phyloP scores from a whole-genome alignment of 2,888 invertebrate genomes.

The Deilephila porcellus region DNA sequence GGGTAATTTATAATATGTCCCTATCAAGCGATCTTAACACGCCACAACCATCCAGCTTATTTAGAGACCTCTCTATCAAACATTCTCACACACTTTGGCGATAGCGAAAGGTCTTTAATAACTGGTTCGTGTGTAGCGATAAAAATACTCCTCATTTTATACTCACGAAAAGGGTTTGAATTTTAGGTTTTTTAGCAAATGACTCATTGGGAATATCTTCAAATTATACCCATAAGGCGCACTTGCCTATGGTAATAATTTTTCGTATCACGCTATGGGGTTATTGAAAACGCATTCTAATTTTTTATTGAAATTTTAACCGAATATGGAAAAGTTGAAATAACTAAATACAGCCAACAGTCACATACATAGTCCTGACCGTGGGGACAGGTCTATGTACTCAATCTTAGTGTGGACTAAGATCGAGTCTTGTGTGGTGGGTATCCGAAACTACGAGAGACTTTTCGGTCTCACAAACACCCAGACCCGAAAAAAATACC shows the following conservation, averaged over 20 bases:
- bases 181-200: conserved; percentile 26
- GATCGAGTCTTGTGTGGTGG: too few species aligned
- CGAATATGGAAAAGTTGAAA: too few species aligned
- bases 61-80: conserved; percentile 35
- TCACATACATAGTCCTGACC: too few species aligned
- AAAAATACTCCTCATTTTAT: conserved; percentile 3
- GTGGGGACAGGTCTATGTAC: too few species aligned
- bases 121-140: neutral
- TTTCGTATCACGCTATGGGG: too few species aligned
- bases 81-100: neutral
- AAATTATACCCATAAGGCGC: neutral
- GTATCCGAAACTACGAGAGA: too few species aligned
- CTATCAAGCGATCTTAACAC: conserved; percentile 70
- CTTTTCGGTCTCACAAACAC: too few species aligned
- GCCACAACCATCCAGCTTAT: conserved; percentile 45
- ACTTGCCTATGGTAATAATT: neutral
- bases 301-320: too few species aligned
- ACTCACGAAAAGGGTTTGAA: conserved; percentile 9
- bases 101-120: neutral
- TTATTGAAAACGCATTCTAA: too few species aligned
- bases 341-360: too few species aligned
- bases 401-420: too few species aligned
- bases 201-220: conserved; percentile 36
- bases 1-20: conserved; percentile 83
- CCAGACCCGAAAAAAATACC: too few species aligned